phyloP scores from a whole-genome alignment of 2,113 vertebrate species.

The Pagrus major region DNA sequence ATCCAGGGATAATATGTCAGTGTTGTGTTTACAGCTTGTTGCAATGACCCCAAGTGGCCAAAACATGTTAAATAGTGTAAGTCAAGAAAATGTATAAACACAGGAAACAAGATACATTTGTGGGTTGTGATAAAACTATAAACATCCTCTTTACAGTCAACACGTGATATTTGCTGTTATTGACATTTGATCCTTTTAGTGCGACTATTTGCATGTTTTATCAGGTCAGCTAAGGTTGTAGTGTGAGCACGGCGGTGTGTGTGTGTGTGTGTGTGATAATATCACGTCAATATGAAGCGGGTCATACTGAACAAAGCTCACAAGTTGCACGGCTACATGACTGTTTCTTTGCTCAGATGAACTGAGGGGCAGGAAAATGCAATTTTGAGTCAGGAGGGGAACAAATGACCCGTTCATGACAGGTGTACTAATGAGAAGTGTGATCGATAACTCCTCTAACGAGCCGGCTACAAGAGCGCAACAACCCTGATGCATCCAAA shows the following conservation, averaged over 20 bases:
- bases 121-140: not conserved
- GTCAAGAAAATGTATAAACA: not conserved
- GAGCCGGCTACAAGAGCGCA: constrained; percentile 39
- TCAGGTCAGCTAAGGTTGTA: not conserved
- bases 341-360: constrained; percentile 4
- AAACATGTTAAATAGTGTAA: not conserved
- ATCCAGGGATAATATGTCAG: not conserved
- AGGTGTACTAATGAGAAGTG: constrained; percentile 55
- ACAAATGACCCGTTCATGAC: constrained; percentile 44
- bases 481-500: constrained; percentile 28
- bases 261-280: not conserved
- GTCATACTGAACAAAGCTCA: constrained; percentile 11
- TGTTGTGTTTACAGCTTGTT: not conserved
- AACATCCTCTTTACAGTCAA: not conserved
- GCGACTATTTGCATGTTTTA: not conserved
- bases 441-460: constrained; percentile 63
- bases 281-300: not conserved
- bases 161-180: constrained; percentile 3
- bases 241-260: not conserved
- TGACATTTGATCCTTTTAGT: not conserved
- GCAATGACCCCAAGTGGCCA: not conserved
- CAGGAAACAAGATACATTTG: not conserved
- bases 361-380: constrained; percentile 50
- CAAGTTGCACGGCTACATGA: not conserved
- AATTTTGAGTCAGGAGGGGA: constrained; percentile 45